Conservation (phyloP, 2,797 vertebrate genomes). For the Clarias laeviceps region DNA sequence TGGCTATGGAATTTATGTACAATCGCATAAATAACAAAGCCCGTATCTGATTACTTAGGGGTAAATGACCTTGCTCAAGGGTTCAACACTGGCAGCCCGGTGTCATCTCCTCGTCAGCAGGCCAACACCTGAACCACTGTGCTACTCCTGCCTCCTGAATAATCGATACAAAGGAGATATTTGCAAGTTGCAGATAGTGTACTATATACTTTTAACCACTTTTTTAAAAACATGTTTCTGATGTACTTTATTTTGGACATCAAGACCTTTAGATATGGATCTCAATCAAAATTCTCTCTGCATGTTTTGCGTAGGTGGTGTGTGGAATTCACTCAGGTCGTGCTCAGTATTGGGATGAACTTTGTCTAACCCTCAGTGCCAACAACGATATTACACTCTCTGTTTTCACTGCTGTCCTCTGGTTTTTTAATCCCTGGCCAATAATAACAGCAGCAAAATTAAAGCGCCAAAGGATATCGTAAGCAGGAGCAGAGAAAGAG, state of each 20-base stretch:
- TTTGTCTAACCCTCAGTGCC: slow-evolving; percentile 84
- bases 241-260: neutral
- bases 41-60: no score
- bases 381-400: slow-evolving; percentile 83
- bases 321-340: slow-evolving; percentile 66
- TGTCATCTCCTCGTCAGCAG: no score
- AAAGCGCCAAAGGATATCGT: slow-evolving; percentile 80
- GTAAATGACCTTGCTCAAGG: no score
- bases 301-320: slow-evolving; percentile 61
- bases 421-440: slow-evolving; percentile 86
- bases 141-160: no score
- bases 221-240: neutral
- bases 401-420: slow-evolving; percentile 77
- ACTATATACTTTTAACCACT: neutral
- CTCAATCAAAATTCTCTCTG: neutral
- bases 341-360: slow-evolving; percentile 81
- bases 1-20: neutral
- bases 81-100: no score
- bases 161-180: neutral
- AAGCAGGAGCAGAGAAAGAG: slow-evolving; percentile 69
- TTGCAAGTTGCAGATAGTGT: neutral
- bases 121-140: no score
- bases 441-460: slow-evolving; percentile 85
- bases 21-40: neutral
- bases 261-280: neutral